Conservation (phyloP, 2,888 invertebrate species). For the Rhyacophila evoluta region DNA sequence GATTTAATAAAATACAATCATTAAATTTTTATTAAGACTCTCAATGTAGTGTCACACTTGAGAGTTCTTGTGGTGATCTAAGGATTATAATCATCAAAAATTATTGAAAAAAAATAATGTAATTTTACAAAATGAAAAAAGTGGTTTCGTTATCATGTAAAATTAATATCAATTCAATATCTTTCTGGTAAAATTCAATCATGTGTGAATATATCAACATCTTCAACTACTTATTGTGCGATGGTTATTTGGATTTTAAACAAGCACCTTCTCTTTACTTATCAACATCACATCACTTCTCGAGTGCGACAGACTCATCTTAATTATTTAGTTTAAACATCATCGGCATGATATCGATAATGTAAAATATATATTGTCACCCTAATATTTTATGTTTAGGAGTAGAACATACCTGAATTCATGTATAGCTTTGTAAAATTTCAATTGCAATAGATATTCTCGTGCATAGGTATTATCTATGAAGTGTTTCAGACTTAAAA, state of each 20-base stretch:
- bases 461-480: background rate
- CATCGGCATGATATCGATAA: background rate
- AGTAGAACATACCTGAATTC: background rate
- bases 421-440: conserved; percentile 22
- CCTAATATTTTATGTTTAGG: background rate
- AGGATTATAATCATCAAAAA: no score
- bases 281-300: no score
- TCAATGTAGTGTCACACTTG: background rate
- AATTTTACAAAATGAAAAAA: no score
- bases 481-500: background rate
- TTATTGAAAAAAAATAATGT: no score
- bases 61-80: no score
- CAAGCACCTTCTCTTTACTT: no score
- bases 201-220: no score
- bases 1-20: background rate
- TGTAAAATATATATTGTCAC: background rate
- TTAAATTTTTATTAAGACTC: background rate
- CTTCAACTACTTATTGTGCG: no score
- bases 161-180: no score
- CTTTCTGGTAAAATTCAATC: no score
- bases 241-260: no score
- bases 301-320: background rate
- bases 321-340: background rate
- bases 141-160: no score
- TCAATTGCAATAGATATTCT: background rate